phyloP scores from a whole-genome alignment of 1,140 invertebrate species.

The Conus betulinus region DNA sequence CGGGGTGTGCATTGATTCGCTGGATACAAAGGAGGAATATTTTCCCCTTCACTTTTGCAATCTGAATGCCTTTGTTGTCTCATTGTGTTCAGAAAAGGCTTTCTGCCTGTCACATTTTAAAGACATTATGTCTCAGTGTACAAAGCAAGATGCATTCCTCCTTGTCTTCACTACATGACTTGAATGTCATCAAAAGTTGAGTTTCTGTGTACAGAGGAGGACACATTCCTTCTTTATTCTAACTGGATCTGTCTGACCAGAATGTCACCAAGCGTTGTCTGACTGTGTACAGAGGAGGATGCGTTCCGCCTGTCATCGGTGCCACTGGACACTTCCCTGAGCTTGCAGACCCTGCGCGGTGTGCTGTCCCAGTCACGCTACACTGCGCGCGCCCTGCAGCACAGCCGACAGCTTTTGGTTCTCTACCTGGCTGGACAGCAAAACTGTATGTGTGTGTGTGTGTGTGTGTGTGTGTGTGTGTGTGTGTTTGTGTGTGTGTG shows the following conservation, averaged over 20 bases:
- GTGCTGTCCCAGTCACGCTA: conserved; percentile 68
- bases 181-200: background rate
- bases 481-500: background rate
- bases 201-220: background rate
- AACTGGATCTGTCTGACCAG: too few species aligned
- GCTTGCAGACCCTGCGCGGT: conserved; percentile 60
- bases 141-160: too few species aligned
- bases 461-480: background rate
- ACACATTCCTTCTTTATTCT: too few species aligned
- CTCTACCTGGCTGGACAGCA: conserved; percentile 73
- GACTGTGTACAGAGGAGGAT: conserved; percentile 50
- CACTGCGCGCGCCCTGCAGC: conserved; percentile 69
- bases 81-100: too few species aligned
- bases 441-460: conserved; percentile 58
- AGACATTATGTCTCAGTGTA: too few species aligned
- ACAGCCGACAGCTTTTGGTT: conserved; percentile 70
- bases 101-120: too few species aligned
- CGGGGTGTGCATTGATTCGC: too few species aligned
- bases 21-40: too few species aligned
- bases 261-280: background rate
- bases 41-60: too few species aligned
- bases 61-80: too few species aligned
- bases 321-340: conserved; percentile 68
- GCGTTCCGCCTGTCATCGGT: conserved; percentile 67
- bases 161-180: too few species aligned